Evolutionary conservation across 2,888 invertebrate species (phyloP), one percentile per base, ranked within the genome.

Genomic region (Chaetoderma sp.): DNA sequence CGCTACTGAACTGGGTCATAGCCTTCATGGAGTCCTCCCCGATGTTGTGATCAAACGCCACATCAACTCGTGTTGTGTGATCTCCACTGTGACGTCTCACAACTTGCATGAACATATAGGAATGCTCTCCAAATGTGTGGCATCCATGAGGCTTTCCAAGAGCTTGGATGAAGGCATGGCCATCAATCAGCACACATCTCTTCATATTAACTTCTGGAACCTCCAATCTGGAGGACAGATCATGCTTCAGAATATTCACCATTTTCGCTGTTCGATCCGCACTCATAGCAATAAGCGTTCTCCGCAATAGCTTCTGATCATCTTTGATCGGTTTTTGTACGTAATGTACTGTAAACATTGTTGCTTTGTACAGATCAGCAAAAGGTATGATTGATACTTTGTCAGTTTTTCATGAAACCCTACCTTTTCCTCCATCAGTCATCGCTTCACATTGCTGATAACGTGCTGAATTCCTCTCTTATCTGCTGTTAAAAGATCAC

Each of bases 371-470:
- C 25, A 55, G 44, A 8, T 28, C 6, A 6, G 56, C 55, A 47
- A 63, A 63, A 16, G 63, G 47, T 30, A 47, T 21, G 32, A 47
- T n/a, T n/a, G n/a, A n/a, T n/a, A n/a, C n/a, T n/a, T n/a, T n/a
- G n/a, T n/a, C n/a, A n/a, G n/a, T n/a, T n/a, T n/a, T n/a, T n/a
- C n/a, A n/a, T n/a, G n/a, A n/a, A n/a, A n/a, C n/a, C n/a, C n/a
- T n/a, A n/a, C n/a, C n/a, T n/a, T n/a, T n/a, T n/a, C n/a, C n/a
- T n/a, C n/a, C n/a, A n/a, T n/a, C n/a, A n/a, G n/a, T n/a, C n/a
- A n/a, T n/a, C n/a, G n/a, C n/a, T n/a, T n/a, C n/a, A n/a, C n/a
- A n/a, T n/a, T n/a, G n/a, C n/a, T n/a, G n/a, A n/a, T n/a, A n/a
- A n/a, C n/a, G n/a, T n/a, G n/a, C n/a, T n/a, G n/a, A n/a, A n/a